Conservation (phyloP, 2,888 invertebrate genomes). For the Cataglyphis cursor region DNA sequence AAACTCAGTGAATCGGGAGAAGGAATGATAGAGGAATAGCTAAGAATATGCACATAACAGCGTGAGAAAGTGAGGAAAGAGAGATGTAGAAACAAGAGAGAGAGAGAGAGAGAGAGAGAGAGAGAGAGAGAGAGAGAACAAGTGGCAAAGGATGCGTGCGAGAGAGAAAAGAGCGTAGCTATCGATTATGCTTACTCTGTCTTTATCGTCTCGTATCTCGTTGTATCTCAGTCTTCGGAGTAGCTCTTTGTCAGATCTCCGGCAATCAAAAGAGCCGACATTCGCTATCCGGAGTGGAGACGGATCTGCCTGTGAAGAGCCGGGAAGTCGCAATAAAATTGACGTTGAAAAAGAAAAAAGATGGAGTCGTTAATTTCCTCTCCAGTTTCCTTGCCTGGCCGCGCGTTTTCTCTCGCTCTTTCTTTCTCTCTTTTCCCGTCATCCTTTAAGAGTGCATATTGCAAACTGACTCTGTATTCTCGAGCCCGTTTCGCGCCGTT, state of each 20-base stretch:
- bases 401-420: neutral
- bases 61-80: neutral
- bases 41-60: slow-evolving; percentile 20
- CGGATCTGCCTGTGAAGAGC: slow-evolving; percentile 50
- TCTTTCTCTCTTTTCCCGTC: neutral
- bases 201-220: slow-evolving; percentile 47
- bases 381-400: slow-evolving; percentile 21
- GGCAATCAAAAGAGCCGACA: slow-evolving; percentile 65
- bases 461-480: slow-evolving; percentile 35
- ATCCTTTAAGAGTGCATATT: slow-evolving; percentile 23
- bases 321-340: slow-evolving; percentile 76
- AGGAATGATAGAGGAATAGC: slow-evolving; percentile 30
- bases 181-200: slow-evolving; percentile 68
- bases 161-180: slow-evolving; percentile 26
- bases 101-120: neutral
- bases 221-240: slow-evolving; percentile 54
- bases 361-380: slow-evolving; percentile 80
- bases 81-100: slow-evolving; percentile 11
- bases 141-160: neutral
- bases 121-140: slow-evolving; percentile 14
- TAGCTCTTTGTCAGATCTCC: slow-evolving; percentile 46
- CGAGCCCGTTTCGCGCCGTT: neutral
- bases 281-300: slow-evolving; percentile 50
- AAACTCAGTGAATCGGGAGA: slow-evolving; percentile 54
- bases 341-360: slow-evolving; percentile 73